Conservation (phyloP, 2,888 invertebrate species). For the Agrochola circellaris region DNA sequence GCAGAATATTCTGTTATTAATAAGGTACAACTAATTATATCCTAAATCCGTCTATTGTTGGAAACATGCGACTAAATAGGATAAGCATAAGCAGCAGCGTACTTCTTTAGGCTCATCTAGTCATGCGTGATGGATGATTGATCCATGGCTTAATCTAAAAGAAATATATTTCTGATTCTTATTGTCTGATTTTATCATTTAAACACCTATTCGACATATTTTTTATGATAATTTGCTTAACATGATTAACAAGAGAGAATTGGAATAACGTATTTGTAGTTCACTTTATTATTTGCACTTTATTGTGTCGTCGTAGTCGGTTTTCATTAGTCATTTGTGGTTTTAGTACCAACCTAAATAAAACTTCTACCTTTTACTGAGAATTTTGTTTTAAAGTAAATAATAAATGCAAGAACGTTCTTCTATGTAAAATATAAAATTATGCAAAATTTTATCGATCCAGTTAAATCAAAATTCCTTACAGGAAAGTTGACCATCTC, state of each 20-base stretch:
- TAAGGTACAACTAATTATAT: not conserved
- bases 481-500: constrained; percentile 58
- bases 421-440: not conserved
- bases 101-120: not conserved
- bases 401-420: too few relatives aligned
- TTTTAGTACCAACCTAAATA: not conserved
- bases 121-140: not conserved
- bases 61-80: not conserved
- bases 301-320: too few relatives aligned
- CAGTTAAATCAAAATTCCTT: constrained; percentile 44
- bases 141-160: not conserved
- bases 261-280: not conserved
- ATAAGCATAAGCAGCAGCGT: too few relatives aligned
- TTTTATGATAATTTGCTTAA: not conserved
- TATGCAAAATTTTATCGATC: constrained; percentile 25
- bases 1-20: not conserved
- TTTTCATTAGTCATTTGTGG: not conserved
- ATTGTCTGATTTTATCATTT: not conserved
- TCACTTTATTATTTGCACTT: too few relatives aligned
- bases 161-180: not conserved
- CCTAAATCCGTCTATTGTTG: not conserved
- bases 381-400: not conserved
- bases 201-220: not conserved
- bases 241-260: not conserved
- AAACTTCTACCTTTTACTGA: not conserved